Evolutionary conservation across 2,888 invertebrate genomes (phyloP).

Genomic region (Hirtodrosophila trivittata): DNA sequence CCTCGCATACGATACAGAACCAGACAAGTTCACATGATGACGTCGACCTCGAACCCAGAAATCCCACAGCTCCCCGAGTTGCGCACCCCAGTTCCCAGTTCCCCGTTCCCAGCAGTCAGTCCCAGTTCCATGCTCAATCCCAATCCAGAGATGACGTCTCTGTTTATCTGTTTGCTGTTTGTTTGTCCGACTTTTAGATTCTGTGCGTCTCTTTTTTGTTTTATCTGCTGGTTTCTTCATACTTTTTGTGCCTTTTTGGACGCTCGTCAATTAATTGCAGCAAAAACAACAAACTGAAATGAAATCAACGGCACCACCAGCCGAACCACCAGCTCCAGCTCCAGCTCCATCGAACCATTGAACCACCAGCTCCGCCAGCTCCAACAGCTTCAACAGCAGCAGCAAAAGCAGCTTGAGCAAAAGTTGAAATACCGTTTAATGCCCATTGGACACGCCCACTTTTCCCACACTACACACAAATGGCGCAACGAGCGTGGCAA

Average conservation of each 20-base stretch:
- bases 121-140: background rate
- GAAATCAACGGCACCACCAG: conserved; percentile 59
- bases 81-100: no score
- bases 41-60: conserved; percentile 38
- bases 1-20: conserved; percentile 24
- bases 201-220: conserved; percentile 36
- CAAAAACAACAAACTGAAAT: conserved; percentile 68
- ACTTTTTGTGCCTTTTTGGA: conserved; percentile 48
- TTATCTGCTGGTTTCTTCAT: conserved; percentile 1
- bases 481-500: background rate
- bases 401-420: conserved; percentile 63
- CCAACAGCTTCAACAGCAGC: conserved; percentile 26
- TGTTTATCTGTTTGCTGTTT: conserved; percentile 61
- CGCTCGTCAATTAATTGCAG: conserved; percentile 74
- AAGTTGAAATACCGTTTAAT: conserved; percentile 75
- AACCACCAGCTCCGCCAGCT: background rate
- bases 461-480: conserved; percentile 64
- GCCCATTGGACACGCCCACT: conserved; percentile 72
- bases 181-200: conserved; percentile 60
- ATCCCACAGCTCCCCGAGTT: background rate
- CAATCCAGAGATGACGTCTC: conserved; percentile 53
- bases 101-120: background rate
- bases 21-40: conserved; percentile 69
- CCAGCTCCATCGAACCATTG: background rate
- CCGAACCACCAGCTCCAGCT: background rate